Percentiles rank a stretch among this genome's conserved stretches.
phyloP scores from a whole-genome alignment of 2,888 invertebrate genomes.

The Bombylius major region DNA sequence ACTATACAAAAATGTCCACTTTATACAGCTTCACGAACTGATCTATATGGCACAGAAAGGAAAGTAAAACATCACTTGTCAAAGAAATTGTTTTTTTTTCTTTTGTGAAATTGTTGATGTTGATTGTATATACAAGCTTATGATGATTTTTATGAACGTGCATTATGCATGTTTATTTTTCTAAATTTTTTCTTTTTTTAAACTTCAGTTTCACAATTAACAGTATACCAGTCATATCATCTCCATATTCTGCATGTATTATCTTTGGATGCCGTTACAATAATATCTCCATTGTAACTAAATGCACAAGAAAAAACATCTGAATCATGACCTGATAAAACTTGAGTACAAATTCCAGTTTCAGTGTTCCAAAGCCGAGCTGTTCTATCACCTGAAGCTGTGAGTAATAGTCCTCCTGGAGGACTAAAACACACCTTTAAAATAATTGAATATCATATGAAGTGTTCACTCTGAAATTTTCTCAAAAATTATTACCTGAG shows the following conservation, averaged over 20 bases:
- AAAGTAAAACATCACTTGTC: background rate
- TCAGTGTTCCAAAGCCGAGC: conserved; percentile 55
- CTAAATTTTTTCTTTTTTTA: conserved; percentile 15
- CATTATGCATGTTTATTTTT: too few species aligned
- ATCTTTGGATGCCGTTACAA: conserved; percentile 72
- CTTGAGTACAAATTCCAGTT: conserved; percentile 53
- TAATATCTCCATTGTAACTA: conserved; percentile 63
- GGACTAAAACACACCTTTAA: conserved; percentile 66
- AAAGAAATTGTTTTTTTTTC: too few species aligned
- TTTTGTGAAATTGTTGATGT: too few species aligned
- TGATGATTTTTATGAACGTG: too few species aligned
- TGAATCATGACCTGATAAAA: conserved; percentile 60
- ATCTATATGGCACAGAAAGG: conserved; percentile 50
- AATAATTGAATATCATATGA: background rate
- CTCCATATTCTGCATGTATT: conserved; percentile 71
- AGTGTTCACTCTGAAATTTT: background rate
- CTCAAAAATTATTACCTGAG: conserved; percentile 39
- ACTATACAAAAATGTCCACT: too few species aligned
- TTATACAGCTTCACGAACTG: too few species aligned
- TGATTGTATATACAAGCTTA: too few species aligned
- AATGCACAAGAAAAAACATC: conserved; percentile 75
- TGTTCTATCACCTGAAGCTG: conserved; percentile 63
- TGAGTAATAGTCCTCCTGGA: conserved; percentile 58
- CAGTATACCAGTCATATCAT: conserved; percentile 54
- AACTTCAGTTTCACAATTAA: conserved; percentile 25